phyloP scores from a whole-genome alignment of 2,797 vertebrate species.

The Telmatherina bonti region DNA sequence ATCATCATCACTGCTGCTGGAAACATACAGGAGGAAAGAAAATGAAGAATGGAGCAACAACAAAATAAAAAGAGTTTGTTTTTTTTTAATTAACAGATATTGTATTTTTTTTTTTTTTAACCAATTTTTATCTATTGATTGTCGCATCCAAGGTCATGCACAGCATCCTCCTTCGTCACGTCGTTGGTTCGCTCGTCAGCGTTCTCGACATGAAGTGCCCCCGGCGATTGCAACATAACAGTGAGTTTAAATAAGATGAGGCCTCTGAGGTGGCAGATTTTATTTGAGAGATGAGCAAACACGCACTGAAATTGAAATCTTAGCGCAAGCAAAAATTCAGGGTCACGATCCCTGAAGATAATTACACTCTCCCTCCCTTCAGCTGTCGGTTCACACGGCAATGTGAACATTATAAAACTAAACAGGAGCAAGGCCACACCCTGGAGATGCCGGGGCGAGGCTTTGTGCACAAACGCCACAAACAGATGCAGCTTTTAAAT shows the following conservation, averaged over 20 bases:
- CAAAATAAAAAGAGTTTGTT: no score
- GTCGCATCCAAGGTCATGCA: constrained; percentile 63
- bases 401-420: constrained; percentile 12
- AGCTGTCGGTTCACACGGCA: constrained; percentile 10
- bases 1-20: constrained; percentile 60
- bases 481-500: not conserved
- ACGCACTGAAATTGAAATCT: constrained; percentile 29
- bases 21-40: constrained; percentile 57
- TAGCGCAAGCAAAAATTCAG: constrained; percentile 38
- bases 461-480: not conserved
- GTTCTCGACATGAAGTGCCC: constrained; percentile 15
- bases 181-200: constrained; percentile 30
- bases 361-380: constrained; percentile 32
- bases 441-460: not conserved
- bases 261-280: constrained; percentile 14
- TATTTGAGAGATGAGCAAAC: constrained; percentile 20
- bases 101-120: constrained; percentile 42
- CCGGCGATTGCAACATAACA: constrained; percentile 12
- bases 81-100: constrained; percentile 42
- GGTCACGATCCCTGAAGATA: constrained; percentile 48
- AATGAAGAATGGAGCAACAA: constrained; percentile 49
- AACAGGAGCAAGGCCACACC: not conserved
- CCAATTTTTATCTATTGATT: constrained; percentile 66
- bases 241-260: constrained; percentile 7
- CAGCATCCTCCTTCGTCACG: constrained; percentile 48